These are phyloP conservation scores for Cynopterus brachyotis DNA, from an alignment of 2,113 vertebrate species.

Conservation along the genomic window DNA sequence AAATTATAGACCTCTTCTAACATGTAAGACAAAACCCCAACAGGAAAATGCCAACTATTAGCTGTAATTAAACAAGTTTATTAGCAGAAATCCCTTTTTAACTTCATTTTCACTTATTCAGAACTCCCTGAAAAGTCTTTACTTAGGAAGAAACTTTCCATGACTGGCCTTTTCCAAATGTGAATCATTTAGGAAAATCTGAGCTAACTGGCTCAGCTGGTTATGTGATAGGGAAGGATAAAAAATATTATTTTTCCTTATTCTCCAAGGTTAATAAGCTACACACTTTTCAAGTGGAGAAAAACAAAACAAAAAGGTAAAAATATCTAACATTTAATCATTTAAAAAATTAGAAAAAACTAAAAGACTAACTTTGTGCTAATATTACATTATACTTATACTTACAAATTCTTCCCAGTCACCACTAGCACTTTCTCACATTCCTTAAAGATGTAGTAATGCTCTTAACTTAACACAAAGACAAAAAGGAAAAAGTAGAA, in stretches of 20 bases:
- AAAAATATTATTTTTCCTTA: constrained; percentile 3
- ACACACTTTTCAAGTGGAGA: neutral
- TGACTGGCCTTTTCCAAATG: constrained; percentile 63
- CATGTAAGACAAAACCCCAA: neutral
- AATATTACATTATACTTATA: constrained; percentile 7
- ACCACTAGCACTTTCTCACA: neutral
- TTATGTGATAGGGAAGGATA: constrained; percentile 10
- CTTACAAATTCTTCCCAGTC: neutral
- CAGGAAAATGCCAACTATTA: constrained; percentile 39
- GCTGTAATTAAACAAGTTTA: constrained; percentile 24
- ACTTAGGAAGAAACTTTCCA: constrained; percentile 63
- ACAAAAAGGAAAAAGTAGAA: constrained; percentile 19
- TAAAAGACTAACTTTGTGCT: neutral
- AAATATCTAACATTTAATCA: constrained; percentile 6
- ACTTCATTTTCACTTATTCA: constrained; percentile 70
- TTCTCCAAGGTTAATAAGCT: constrained; percentile 29
- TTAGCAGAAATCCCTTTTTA: constrained; percentile 65
- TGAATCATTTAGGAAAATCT: constrained; percentile 74
- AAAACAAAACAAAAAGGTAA: neutral
- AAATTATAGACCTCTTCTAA: neutral
- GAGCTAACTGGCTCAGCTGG: constrained; percentile 58
- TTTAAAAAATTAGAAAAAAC: constrained; percentile 30
- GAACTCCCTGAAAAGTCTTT: constrained; percentile 64
- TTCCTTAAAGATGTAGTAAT: constrained; percentile 45
- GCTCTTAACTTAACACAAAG: constrained; percentile 31